Conservation (phyloP, 2,888 invertebrate genomes). For the Caenorhabditis plicata region DNA sequence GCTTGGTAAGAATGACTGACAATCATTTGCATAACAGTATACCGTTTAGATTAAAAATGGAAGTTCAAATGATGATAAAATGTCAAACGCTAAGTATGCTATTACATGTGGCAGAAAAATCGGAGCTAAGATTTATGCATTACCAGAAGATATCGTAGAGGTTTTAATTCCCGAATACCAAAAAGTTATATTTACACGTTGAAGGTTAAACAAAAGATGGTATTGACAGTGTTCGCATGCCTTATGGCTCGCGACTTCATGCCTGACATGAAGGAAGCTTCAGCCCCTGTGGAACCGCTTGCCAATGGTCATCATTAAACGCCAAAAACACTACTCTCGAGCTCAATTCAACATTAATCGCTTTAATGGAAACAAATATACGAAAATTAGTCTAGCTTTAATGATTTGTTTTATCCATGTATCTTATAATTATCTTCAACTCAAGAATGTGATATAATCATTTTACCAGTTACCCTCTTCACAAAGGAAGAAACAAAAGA, state of each 20-base stretch:
- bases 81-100: slow-evolving; percentile 96
- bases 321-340: no score
- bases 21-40: slow-evolving; percentile 1
- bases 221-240: slow-evolving; percentile 99
- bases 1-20: slow-evolving; percentile 23
- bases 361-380: not conserved
- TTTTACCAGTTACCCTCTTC: not conserved
- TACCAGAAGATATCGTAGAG: slow-evolving; percentile 97
- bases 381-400: slow-evolving; percentile 9
- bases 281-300: slow-evolving; percentile 24
- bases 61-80: slow-evolving; percentile 35
- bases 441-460: slow-evolving; percentile 24
- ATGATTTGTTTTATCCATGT: not conserved
- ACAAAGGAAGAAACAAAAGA: no score
- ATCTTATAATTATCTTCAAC: not conserved
- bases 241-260: slow-evolving; percentile 96
- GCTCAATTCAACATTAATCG: no score
- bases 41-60: slow-evolving; percentile 42
- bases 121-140: slow-evolving; percentile 94
- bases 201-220: slow-evolving; percentile 89
- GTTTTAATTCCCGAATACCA: slow-evolving; percentile 39
- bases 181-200: slow-evolving; percentile 4
- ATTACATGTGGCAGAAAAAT: slow-evolving; percentile 96
- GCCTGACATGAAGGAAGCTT: slow-evolving; percentile 77
- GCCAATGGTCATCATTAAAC: slow-evolving; percentile 21